Evolutionary conservation across 2,797 vertebrate genomes (phyloP).

Genomic region (Scomberomorus guttatus): DNA sequence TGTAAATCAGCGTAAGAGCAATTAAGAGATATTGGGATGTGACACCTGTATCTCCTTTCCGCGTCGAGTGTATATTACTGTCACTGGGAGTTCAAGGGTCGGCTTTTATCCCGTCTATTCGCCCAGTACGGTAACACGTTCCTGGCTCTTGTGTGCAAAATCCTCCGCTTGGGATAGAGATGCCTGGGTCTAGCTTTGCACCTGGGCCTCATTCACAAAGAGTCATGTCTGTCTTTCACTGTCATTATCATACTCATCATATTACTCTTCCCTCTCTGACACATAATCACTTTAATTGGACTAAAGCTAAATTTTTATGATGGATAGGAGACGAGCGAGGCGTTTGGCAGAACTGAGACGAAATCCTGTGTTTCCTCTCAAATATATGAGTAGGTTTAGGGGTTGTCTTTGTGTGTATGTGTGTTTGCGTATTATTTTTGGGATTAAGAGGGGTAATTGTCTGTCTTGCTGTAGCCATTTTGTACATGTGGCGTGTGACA

Average conservation of each 20-base stretch:
- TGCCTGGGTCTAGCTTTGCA: constrained; percentile 50
- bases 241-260: constrained; percentile 73
- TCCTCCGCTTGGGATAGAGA: constrained; percentile 17
- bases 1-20: constrained; percentile 42
- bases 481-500: constrained; percentile 13
- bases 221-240: constrained; percentile 45
- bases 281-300: constrained; percentile 78
- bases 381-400: constrained; percentile 45
- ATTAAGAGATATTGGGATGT: constrained; percentile 44
- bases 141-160: constrained; percentile 21
- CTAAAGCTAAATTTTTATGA: constrained; percentile 63
- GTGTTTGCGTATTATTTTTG: constrained; percentile 67
- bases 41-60: constrained; percentile 46
- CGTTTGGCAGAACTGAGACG: constrained; percentile 45
- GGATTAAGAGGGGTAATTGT: constrained; percentile 68
- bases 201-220: constrained; percentile 64
- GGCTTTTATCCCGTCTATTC: constrained; percentile 46
- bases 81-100: constrained; percentile 50
- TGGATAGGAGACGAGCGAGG: constrained; percentile 43
- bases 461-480: constrained; percentile 50
- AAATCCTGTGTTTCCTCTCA: constrained; percentile 57
- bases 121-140: constrained; percentile 16
- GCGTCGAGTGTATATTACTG: constrained; percentile 19
- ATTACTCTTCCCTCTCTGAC: constrained; percentile 69
- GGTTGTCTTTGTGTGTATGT: constrained; percentile 43